Percentiles rank a stretch among this genome's conserved stretches.
Conservation (phyloP, 2,797 vertebrate genomes). For the Arnoldichthys spilopterus region DNA sequence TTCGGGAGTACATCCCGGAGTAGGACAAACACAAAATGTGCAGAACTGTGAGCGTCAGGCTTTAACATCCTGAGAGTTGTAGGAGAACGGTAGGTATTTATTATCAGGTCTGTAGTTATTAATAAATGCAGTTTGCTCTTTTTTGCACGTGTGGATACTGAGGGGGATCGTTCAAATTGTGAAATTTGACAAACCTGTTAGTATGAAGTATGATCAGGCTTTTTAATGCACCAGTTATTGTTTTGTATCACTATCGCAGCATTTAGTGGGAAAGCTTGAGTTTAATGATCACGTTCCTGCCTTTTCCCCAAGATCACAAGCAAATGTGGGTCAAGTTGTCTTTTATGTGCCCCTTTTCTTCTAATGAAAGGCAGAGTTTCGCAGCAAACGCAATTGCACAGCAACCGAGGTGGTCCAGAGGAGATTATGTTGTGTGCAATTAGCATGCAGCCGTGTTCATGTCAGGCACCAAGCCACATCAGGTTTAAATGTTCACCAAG, state of each 20-base stretch:
- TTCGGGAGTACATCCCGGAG: too few relatives aligned
- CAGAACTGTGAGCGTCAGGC: too few relatives aligned
- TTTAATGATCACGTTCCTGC: neutral
- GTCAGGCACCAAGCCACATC: neutral
- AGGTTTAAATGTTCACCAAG: neutral
- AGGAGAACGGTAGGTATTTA: too few relatives aligned
- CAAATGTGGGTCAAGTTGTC: neutral
- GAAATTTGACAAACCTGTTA: too few relatives aligned
- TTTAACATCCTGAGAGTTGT: too few relatives aligned
- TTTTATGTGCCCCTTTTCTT: neutral
- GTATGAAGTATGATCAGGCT: neutral
- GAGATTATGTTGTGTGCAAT: neutral
- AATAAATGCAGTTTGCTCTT: too few relatives aligned
- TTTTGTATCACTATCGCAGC: too few relatives aligned
- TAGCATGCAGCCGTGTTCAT: neutral
- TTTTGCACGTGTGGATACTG: too few relatives aligned
- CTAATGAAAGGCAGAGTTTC: neutral
- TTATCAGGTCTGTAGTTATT: too few relatives aligned
- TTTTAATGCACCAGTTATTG: neutral
- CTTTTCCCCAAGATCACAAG: neutral
- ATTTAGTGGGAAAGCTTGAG: too few relatives aligned
- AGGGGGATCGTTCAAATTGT: too few relatives aligned
- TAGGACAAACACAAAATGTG: too few relatives aligned
- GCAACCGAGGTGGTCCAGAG: neutral
- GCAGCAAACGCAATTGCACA: neutral